Conservation (phyloP, 2,113 vertebrate genomes). For the Aix galericulata region DNA sequence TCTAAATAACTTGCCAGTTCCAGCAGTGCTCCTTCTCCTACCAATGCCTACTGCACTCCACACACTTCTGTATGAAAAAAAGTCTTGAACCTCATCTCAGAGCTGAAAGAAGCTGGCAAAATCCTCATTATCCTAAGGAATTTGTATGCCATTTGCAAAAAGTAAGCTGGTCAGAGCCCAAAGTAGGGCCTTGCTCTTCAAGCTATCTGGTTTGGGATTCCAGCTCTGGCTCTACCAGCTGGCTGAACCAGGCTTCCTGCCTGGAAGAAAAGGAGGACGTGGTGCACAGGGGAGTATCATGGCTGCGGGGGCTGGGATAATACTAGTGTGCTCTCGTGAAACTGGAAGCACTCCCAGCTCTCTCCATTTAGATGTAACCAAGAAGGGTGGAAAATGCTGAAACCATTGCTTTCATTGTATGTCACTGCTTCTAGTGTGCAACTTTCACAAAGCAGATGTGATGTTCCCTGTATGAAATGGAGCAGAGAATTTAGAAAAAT, state of each 20-base stretch:
- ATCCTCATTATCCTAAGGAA: neutral
- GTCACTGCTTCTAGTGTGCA: neutral
- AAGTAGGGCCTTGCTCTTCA: neutral
- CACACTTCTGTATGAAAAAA: neutral
- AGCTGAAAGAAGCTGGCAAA: neutral
- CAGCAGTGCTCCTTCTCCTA: neutral
- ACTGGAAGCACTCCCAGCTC: neutral
- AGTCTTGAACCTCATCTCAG: neutral
- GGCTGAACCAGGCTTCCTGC: rapidly evolving
- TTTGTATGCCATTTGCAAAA: neutral
- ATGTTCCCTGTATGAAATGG: neutral
- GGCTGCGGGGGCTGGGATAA: neutral
- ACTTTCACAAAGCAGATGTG: neutral
- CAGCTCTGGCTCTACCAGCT: neutral
- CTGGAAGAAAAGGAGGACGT: neutral
- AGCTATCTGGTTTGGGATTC: rapidly evolving
- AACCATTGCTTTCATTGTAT: neutral
- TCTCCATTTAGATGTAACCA: too few species aligned
- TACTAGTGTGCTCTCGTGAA: neutral
- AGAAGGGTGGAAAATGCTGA: neutral
- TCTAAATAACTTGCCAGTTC: neutral
- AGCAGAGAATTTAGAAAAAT: neutral
- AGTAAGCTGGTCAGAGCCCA: neutral
- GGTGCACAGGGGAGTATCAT: rapidly evolving
- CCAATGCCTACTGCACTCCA: neutral